Evolutionary conservation across 2,888 invertebrate genomes (phyloP).

Genomic region (Macroteleia sp.): DNA sequence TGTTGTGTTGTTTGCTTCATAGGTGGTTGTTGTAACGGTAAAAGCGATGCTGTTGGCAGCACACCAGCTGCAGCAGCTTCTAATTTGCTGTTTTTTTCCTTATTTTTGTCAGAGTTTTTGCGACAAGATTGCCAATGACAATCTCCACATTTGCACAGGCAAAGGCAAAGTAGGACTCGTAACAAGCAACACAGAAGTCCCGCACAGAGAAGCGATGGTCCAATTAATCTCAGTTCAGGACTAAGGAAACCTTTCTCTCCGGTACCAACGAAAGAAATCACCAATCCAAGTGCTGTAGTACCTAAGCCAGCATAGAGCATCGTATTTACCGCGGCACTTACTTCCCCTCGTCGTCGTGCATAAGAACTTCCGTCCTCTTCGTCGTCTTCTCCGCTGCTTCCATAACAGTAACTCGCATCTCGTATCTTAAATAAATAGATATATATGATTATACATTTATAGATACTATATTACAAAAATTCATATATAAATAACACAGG

Average conservation of each 20-base stretch:
- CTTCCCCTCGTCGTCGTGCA: conserved; percentile 87
- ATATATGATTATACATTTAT: no score
- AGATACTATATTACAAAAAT: no score
- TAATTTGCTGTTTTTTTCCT: conserved; percentile 66
- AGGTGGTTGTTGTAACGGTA: conserved; percentile 70
- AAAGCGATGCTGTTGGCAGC: conserved; percentile 73
- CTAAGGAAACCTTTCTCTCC: conserved; percentile 96
- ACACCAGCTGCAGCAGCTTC: conserved; percentile 52
- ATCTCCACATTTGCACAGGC: conserved; percentile 90
- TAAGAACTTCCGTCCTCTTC: conserved; percentile 85
- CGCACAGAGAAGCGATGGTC: conserved; percentile 91
- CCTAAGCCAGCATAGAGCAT: conserved; percentile 94
- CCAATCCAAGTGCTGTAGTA: conserved; percentile 92
- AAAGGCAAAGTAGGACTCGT: conserved; percentile 93
- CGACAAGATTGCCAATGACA: conserved; percentile 85
- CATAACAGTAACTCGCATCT: conserved; percentile 92
- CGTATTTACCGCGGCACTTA: conserved; percentile 93
- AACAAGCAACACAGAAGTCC: conserved; percentile 93
- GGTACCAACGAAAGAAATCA: conserved; percentile 95
- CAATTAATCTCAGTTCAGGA: conserved; percentile 92
- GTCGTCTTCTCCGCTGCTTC: conserved; percentile 87
- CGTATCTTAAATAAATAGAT: no score
- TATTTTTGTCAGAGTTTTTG: conserved; percentile 68
- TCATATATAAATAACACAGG: no score
- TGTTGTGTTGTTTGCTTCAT: no score